Evolutionary conservation across 2,888 invertebrate genomes (phyloP).

Genomic region (Gryllus longicercus): DNA sequence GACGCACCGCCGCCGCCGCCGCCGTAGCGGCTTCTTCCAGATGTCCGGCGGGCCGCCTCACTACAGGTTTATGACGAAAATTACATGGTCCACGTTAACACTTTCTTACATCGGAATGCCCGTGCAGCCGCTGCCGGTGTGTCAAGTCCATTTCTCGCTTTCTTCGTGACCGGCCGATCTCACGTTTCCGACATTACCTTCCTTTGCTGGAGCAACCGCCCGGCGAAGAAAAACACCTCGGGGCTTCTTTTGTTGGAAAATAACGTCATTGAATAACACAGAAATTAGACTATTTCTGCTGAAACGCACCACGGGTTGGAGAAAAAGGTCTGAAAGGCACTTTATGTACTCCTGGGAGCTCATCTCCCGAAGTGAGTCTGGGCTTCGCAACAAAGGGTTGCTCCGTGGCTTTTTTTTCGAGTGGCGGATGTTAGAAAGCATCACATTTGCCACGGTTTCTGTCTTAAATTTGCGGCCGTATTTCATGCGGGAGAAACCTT

Average conservation of each 20-base stretch:
- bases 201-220: background rate
- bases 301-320: background rate
- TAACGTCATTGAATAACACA: slow-evolving; percentile 17
- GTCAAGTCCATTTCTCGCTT: background rate
- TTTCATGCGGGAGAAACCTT: background rate
- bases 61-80: slow-evolving; percentile 17
- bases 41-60: background rate
- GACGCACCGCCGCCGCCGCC: background rate
- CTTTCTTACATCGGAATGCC: slow-evolving; percentile 17
- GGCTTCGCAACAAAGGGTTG: background rate
- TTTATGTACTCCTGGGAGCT: background rate
- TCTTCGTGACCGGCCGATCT: background rate
- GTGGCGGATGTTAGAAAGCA: background rate
- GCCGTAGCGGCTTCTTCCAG: background rate
- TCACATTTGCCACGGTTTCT: slow-evolving; percentile 8
- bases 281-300: slow-evolving; percentile 17
- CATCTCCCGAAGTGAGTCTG: background rate
- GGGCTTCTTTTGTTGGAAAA: background rate
- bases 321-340: background rate
- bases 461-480: slow-evolving; percentile 7
- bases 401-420: background rate
- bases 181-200: slow-evolving; percentile 17
- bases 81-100: slow-evolving; percentile 17
- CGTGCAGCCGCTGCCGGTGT: background rate
- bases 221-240: background rate